These are phyloP conservation scores for Megamerina dolium DNA, from an alignment of 2,888 invertebrate genomes.

Conservation along the genomic window DNA sequence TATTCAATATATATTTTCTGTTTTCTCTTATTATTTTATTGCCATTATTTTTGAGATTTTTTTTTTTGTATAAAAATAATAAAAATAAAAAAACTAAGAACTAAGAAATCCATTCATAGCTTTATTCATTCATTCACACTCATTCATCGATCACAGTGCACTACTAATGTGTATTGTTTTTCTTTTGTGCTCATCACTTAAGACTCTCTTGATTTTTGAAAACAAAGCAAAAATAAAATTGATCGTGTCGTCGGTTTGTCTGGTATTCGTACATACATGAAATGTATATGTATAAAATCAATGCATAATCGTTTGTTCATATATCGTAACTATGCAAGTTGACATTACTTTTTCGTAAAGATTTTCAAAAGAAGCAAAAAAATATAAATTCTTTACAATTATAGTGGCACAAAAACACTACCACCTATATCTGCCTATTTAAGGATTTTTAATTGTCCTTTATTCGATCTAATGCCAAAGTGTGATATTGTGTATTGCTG, in stretches of 20 bases:
- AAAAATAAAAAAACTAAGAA: background rate
- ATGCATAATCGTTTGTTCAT: too few species aligned
- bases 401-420: conserved; percentile 7
- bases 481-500: conserved; percentile 1
- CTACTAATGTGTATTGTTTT: background rate
- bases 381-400: conserved; percentile 6
- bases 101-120: background rate
- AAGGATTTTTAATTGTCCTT: conserved; percentile 15
- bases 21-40: conserved; percentile 8
- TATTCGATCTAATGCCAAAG: conserved; percentile 5
- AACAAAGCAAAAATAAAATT: background rate
- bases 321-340: too few species aligned
- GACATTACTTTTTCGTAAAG: conserved; percentile 8
- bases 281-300: too few species aligned
- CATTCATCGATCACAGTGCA: conserved; percentile 12
- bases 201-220: background rate
- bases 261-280: too few species aligned
- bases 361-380: too few species aligned
- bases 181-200: too few species aligned
- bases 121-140: conserved; percentile 7
- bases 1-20: conserved; percentile 1
- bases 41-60: conserved; percentile 4
- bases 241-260: conserved; percentile 17
- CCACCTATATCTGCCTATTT: conserved; percentile 7
- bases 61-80: background rate